Percentiles rank a stretch among this genome's conserved stretches.
Evolutionary conservation across 2,113 vertebrate genomes (phyloP).

Genomic region (Boulengeromyrus knoepffleri): DNA sequence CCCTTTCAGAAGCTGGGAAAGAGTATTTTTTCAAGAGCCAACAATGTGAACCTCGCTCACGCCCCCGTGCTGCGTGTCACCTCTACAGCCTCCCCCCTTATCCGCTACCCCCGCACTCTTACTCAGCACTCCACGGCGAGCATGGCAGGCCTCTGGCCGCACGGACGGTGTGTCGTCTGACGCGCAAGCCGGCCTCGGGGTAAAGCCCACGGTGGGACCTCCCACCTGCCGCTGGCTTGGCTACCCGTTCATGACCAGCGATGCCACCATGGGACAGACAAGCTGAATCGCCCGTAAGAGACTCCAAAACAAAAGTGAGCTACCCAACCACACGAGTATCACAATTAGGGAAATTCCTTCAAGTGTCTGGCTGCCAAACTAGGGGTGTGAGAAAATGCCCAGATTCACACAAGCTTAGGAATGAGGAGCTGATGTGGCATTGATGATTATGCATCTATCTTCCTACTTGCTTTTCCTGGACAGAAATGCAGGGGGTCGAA

Average conservation of each 20-base stretch:
- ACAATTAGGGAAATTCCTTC: slow-evolving; percentile 3
- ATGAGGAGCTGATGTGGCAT: neutral
- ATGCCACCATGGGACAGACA: neutral
- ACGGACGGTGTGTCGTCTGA: neutral
- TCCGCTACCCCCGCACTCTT: neutral
- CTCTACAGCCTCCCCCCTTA: neutral
- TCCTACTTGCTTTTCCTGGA: neutral
- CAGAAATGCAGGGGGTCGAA: neutral
- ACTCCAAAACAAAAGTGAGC: neutral
- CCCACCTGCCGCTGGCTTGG: neutral
- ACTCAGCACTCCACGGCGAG: neutral
- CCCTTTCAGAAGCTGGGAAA: neutral
- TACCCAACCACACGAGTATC: neutral
- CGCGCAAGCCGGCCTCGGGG: neutral
- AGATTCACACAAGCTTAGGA: neutral
- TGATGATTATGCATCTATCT: neutral
- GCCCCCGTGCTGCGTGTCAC: neutral
- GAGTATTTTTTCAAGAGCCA: neutral
- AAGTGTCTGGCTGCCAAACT: neutral
- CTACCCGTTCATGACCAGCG: neutral
- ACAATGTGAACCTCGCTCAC: neutral
- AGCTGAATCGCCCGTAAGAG: neutral
- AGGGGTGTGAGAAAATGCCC: neutral
- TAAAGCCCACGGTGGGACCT: neutral
- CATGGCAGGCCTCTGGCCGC: neutral